Evolutionary conservation across 2,113 vertebrate species (phyloP), one percentile per base, ranked within the genome.

Genomic region (Plectropomus leopardus): DNA sequence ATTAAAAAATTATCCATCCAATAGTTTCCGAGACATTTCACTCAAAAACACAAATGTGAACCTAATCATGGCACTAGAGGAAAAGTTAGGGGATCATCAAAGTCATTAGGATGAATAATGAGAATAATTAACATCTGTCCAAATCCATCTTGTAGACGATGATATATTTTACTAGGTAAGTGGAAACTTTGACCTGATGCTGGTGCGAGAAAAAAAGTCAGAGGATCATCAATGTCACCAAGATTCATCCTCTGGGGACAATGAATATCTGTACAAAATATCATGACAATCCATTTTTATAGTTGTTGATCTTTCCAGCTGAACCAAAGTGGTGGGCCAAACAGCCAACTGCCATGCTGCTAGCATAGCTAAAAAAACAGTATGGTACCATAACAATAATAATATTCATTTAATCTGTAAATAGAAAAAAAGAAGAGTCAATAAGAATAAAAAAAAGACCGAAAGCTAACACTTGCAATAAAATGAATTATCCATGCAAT

Each of bases 401-500:
- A 8, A 40, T 7, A 55, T 23, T 13, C 15, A 67, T 61, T 40
- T 34, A 48, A 42, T 34, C 63, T 55, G n/a, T 32, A 4, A 48
- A 15, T 50, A 40, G 6, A n/a, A 76, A 71, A 14, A 36, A 7
- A 7, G 34, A 7, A 36, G 7, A 36, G 7, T 5, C 4, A 36
- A 36, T 5, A 36, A 36, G 34, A 36, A 36, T 5, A 36, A 4
- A 36, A 36, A 51, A 23, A 78, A 32, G 8, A 54, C n/a, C n/a
- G 9, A 53, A 24, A 61, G 67, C n/a, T 34, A 44, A 28, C 26
- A 47, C 42, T 59, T 50, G 9, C n/a, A 67, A 60, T 65, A 7
- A 60, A 69, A 70, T 61, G 0, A 72, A 72, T 28, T 40, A 26
- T 61, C 28, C 19, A n/a, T 68, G 70, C 67, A 40, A 7, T 72